These are phyloP conservation scores for Fundulus diaphanus DNA, from an alignment of 2,797 vertebrate species.

Conservation along the genomic window DNA sequence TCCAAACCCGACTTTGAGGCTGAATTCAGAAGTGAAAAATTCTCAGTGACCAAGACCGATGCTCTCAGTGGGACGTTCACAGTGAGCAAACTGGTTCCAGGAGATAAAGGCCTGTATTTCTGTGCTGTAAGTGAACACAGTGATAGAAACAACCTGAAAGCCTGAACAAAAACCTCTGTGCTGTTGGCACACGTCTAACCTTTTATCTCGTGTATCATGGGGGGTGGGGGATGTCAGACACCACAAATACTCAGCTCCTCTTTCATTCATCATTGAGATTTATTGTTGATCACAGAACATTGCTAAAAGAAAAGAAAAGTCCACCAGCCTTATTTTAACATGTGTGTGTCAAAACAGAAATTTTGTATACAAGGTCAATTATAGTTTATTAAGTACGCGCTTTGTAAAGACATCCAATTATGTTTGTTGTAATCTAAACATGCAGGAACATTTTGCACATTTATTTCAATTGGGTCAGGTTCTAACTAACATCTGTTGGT, in stretches of 20 bases:
- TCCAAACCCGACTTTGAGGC: slow-evolving; percentile 13
- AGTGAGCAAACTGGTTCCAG: slow-evolving; percentile 37
- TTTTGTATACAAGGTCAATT: too few species aligned
- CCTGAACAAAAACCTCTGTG: slow-evolving; percentile 50
- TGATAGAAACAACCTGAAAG: slow-evolving; percentile 2
- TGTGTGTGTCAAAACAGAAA: too few species aligned
- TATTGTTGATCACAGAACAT: background rate
- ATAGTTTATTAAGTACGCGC: too few species aligned
- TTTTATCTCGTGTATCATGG: background rate
- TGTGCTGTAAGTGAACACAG: slow-evolving; percentile 58
- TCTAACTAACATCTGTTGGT: too few species aligned
- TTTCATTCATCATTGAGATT: too few species aligned
- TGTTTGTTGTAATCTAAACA: too few species aligned
- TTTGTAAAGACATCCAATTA: too few species aligned
- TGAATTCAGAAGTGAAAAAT: slow-evolving; percentile 20
- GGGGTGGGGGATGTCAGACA: background rate
- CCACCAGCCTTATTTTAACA: background rate
- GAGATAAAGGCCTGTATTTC: slow-evolving; percentile 57
- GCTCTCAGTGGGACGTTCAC: slow-evolving; percentile 44
- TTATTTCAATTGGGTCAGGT: too few species aligned
- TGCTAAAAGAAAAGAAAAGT: background rate
- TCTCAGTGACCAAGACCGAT: slow-evolving; percentile 29
- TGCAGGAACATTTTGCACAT: too few species aligned
- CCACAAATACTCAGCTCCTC: background rate
- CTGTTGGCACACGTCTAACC: background rate